Percentiles rank a stretch among this genome's conserved stretches.
phyloP scores from a whole-genome alignment of 1,140 invertebrate genomes.

The Galleria mellonella region DNA sequence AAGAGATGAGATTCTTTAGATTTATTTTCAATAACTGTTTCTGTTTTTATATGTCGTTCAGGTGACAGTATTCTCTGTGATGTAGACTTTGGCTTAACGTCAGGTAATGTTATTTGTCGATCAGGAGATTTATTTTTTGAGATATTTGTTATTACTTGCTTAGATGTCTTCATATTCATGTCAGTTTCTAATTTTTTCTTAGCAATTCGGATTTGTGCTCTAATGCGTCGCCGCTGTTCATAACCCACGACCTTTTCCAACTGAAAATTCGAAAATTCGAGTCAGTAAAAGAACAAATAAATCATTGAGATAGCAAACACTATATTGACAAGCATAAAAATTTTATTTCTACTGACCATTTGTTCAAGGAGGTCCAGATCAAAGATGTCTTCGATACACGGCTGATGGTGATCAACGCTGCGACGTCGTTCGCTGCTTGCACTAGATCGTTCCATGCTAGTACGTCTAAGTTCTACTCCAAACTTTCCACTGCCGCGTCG shows the following conservation, averaged over 20 bases:
- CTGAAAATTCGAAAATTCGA: conserved; percentile 63
- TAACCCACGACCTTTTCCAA: conserved; percentile 83
- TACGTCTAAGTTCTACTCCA: conserved; percentile 77
- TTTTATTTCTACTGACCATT: conserved; percentile 70
- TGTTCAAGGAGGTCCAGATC: conserved; percentile 80
- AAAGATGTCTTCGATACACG: conserved; percentile 81
- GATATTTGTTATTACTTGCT: conserved; percentile 21
- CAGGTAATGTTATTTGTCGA: conserved; percentile 32
- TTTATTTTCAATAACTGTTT: conserved; percentile 18
- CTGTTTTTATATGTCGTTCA: conserved; percentile 17
- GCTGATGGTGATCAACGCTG: conserved; percentile 61
- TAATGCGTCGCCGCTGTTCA: conserved; percentile 82
- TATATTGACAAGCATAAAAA: conserved; percentile 14
- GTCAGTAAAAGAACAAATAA: conserved; percentile 16
- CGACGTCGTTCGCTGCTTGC: conserved; percentile 55
- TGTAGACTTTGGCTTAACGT: conserved; percentile 24
- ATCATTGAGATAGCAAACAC: conserved; percentile 4
- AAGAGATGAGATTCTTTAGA: conserved; percentile 17
- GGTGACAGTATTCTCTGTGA: conserved; percentile 23
- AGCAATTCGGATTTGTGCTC: conserved; percentile 82
- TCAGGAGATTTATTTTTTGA: conserved; percentile 41
- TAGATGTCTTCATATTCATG: conserved; percentile 28
- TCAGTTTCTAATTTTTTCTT: conserved; percentile 73
- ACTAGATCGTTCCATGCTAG: conserved; percentile 63
- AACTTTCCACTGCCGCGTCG: conserved; percentile 77